Conservation (phyloP, 2,113 vertebrate genomes). For the Corapipo altera region DNA sequence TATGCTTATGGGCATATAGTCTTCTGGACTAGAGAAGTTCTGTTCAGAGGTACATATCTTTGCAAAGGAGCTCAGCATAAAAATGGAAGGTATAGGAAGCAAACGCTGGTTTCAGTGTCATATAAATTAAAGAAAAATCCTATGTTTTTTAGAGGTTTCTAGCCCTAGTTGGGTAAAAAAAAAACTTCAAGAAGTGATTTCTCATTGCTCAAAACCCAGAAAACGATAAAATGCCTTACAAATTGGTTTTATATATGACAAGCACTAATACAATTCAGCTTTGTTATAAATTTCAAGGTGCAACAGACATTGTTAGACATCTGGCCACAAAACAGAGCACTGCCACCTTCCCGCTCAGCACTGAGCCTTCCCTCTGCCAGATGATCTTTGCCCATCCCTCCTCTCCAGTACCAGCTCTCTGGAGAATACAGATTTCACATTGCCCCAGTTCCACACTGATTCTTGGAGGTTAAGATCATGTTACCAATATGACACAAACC, state of each 20-base stretch:
- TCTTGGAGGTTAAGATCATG: neutral
- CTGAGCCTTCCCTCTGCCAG: neutral
- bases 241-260: neutral
- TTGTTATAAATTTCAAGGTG: neutral
- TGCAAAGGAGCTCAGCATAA: neutral
- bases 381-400: neutral
- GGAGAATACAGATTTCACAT: neutral
- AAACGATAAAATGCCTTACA: neutral
- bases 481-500: neutral
- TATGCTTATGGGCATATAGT: neutral
- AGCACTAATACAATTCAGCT: neutral
- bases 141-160: neutral
- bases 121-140: neutral
- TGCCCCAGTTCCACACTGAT: neutral
- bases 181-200: neutral
- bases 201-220: neutral
- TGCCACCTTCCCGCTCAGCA: fast-evolving
- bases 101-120: neutral
- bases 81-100: neutral
- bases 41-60: neutral
- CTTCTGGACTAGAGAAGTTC: neutral
- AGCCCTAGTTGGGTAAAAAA: neutral
- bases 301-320: neutral
- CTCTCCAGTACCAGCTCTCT: neutral
- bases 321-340: neutral